Evolutionary conservation across 2,888 invertebrate genomes (phyloP), one percentile per base, ranked within the genome.

Genomic region (Xestia rhomboidea): DNA sequence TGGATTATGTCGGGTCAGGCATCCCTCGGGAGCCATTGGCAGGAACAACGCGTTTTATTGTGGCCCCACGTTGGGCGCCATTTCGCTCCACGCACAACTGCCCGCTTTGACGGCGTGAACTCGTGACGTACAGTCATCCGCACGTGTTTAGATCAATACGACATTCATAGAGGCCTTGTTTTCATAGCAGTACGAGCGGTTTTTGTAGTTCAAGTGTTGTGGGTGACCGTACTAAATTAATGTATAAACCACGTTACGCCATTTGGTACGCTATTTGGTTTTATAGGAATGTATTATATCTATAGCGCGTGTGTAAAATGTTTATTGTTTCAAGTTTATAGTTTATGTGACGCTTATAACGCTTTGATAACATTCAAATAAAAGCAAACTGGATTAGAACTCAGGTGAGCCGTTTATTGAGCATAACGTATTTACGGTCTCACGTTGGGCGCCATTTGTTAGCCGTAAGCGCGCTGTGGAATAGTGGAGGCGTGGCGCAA

Each of bases 1-100:
- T 86, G 83, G 87, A 83, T 78, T 83, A 84, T 68, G 77, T 66
- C 24, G 74, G 89, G 87, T 87, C 85, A 88, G 89, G 85, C 84
- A 49, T 76, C 87, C 79, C 82, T 27, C 4, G 81, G 76, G 87
- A 79, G 75, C 44, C 82, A 69, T 84, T 76, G 84, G 54, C 38
- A 69, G 72, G 79, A 79, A 80, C 79, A 77, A 79, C 77, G 81
- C 85, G 77, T 84, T 84, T 86, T 87, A 84, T 73, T 78, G 76
- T 76, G 69, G 69, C 51, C 84, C 75, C 84, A 75, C n/a, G 87
- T 74, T 78, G 84, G 77, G 79, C 79, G 84, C 79, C 83, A 83
- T 78, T 83, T 77, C 46, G 34, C 71, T 82, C 71, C 27, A 82
- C 83, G 73, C 86, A 74, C 70, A 68, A 82, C 77, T 68, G 46